phyloP scores from a whole-genome alignment of 2,888 invertebrate genomes.

The Magallana nippona region DNA sequence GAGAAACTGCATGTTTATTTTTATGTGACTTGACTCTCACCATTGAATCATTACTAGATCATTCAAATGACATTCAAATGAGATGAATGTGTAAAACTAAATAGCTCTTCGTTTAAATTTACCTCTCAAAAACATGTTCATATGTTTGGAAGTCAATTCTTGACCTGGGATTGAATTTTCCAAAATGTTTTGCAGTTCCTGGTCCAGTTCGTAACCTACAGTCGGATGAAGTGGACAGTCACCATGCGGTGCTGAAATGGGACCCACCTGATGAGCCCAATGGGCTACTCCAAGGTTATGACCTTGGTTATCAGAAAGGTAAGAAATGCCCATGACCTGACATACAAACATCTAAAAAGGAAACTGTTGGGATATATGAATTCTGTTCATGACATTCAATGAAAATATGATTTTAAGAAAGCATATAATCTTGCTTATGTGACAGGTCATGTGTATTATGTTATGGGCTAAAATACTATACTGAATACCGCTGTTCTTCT shows the following conservation, averaged over 20 bases:
- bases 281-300: conserved; percentile 94
- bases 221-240: conserved; percentile 69
- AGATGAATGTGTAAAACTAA: too few relatives aligned
- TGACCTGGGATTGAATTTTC: not conserved
- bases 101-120: too few relatives aligned
- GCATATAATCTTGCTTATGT: too few relatives aligned
- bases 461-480: too few relatives aligned
- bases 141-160: not conserved
- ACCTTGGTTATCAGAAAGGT: conserved; percentile 91
- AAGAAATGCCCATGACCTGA: conserved; percentile 42
- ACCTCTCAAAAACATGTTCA: not conserved
- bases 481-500: too few relatives aligned
- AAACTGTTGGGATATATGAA: not conserved
- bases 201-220: conserved; percentile 68
- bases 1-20: too few relatives aligned
- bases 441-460: too few relatives aligned
- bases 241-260: conserved; percentile 88
- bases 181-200: conserved; percentile 61
- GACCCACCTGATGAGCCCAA: conserved; percentile 95
- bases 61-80: too few relatives aligned
- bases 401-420: too few relatives aligned
- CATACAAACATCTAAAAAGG: too few relatives aligned
- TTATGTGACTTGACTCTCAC: too few relatives aligned
- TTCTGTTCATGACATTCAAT: not conserved
- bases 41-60: too few relatives aligned